Conservation (phyloP, 1,140 invertebrate genomes). For the Bombus confusus region DNA sequence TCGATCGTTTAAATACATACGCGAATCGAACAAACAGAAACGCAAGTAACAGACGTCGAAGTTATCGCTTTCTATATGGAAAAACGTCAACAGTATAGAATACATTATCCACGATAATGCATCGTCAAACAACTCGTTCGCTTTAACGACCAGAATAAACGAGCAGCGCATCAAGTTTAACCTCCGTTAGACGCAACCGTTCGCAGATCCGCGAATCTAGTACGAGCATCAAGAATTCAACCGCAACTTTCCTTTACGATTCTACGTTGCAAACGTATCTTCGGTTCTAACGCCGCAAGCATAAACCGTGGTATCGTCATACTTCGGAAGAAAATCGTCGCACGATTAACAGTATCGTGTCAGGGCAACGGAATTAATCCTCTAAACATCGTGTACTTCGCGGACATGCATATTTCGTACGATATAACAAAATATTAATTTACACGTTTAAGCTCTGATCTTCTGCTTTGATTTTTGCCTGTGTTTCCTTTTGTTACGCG, state of each 20-base stretch:
- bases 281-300: not conserved
- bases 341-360: not conserved
- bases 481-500: not conserved
- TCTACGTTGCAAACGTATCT: not conserved
- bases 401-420: not conserved
- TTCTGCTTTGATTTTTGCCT: not conserved
- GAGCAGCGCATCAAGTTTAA: conserved; percentile 8
- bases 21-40: not conserved
- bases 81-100: not conserved
- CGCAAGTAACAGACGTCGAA: not conserved
- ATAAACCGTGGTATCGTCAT: not conserved
- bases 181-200: conserved; percentile 6
- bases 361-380: not conserved
- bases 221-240: conserved; percentile 16
- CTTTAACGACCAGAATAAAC: conserved; percentile 17
- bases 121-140: conserved; percentile 15
- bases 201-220: conserved; percentile 4
- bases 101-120: conserved; percentile 13
- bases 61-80: not conserved
- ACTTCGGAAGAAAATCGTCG: not conserved
- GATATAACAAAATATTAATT: not conserved
- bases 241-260: conserved; percentile 21
- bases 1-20: not conserved
- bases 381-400: not conserved
- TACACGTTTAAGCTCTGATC: not conserved